Evolutionary conservation across 2,113 vertebrate genomes (phyloP), one percentile per base, ranked within the genome.

Genomic region (Aphyosemion australe): DNA sequence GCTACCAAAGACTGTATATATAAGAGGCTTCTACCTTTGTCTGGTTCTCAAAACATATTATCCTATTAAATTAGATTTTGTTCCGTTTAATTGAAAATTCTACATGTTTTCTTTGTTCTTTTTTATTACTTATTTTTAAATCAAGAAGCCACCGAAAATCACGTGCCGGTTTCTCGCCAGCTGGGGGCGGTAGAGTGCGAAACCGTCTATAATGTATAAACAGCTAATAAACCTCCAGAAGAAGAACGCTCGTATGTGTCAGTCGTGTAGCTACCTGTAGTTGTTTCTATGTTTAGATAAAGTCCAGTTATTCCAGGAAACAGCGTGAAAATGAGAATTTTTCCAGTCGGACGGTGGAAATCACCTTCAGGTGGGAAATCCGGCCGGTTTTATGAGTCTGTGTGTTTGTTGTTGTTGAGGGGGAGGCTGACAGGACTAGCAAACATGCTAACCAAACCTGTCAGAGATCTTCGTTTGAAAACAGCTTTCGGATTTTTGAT

Each of bases 361-460:
- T 54, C 54, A 15, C 43, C 42, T 12, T 63, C 41, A 80, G 74
- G 74, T 79, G 13, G 80, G 71, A 5, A 1, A 21, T 41, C 46
- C 5, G 12, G 2, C 9, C 16, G 6, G 32, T 49, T 55, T 15
- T 1, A 26, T 10, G 2, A 7, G 6, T 6, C 20, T 68, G 43
- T 8, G 2, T 5, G 6, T 6, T 20, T 68, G 43, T 8, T 7
- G 47, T 41, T 9, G 11, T 39, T 16, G 19, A 52, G 1, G 8
- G 13, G 41, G 39, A 8, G 20, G 26, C 61, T 54, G 31, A 59
- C 34, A 19, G 14, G 15, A 52, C 11, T 26, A 26, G 3, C 65
- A 21, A 6, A 39, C 12, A 37, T 65, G 80, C 80, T 83, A 81
- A 65, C 51, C 34, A 37, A 37, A 37, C 4, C 53, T 42, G 60